phyloP scores from a whole-genome alignment of 2,797 vertebrate genomes.

The Amniataba percoides region DNA sequence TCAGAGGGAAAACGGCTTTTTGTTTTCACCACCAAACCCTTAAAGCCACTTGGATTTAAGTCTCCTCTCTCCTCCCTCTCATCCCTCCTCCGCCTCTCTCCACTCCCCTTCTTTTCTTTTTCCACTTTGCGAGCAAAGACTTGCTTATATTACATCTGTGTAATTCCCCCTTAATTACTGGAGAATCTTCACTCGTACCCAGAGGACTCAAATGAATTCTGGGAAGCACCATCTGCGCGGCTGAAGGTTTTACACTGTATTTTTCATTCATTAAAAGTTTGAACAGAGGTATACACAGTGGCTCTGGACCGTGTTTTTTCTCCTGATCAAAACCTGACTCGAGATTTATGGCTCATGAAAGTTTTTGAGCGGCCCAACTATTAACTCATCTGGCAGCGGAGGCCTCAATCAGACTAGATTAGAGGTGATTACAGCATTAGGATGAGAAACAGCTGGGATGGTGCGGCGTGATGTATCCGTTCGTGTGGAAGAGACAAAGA shows the following conservation, averaged over 20 bases:
- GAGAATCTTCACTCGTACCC: conserved; percentile 70
- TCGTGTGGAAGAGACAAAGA: conserved; percentile 35
- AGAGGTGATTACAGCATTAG: conserved; percentile 59
- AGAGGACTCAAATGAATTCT: conserved; percentile 63
- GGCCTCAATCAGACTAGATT: conserved; percentile 68
- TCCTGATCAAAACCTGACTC: conserved; percentile 48
- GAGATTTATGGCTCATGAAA: conserved; percentile 53
- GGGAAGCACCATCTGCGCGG: conserved; percentile 59
- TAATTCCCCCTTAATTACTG: conserved; percentile 79
- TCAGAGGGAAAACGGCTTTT: conserved; percentile 59
- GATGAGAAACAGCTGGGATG: conserved; percentile 74
- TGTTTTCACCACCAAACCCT: conserved; percentile 75
- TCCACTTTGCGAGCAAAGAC: conserved; percentile 73
- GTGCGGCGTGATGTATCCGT: conserved; percentile 25
- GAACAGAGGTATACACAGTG: conserved; percentile 43
- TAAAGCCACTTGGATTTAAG: conserved; percentile 64
- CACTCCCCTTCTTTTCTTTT: conserved; percentile 63
- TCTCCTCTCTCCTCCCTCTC: conserved; percentile 58
- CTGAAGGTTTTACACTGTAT: conserved; percentile 43
- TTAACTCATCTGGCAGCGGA: conserved; percentile 65
- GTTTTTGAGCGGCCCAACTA: conserved; percentile 42
- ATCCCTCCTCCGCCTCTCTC: conserved; percentile 45
- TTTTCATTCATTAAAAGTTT: conserved; percentile 66
- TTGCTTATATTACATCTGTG: conserved; percentile 70
- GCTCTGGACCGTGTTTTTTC: conserved; percentile 45